phyloP scores from a whole-genome alignment of 2,888 invertebrate species.

The Drosophila mettleri region DNA sequence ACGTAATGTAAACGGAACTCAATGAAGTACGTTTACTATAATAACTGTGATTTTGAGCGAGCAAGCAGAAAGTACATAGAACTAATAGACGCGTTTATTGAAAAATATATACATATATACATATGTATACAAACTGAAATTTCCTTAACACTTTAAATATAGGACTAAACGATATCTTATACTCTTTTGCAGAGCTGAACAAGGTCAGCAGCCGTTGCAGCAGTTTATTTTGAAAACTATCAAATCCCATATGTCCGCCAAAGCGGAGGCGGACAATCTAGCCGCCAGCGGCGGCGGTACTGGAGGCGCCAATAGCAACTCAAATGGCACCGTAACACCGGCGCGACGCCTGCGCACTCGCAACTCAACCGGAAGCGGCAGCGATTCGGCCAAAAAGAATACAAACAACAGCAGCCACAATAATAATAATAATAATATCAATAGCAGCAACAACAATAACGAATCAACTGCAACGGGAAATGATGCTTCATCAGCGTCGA shows the following conservation, averaged over 20 bases:
- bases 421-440: slow-evolving; percentile 36
- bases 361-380: slow-evolving; percentile 84
- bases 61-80: slow-evolving; percentile 20
- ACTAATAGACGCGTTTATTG: slow-evolving; percentile 27
- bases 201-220: slow-evolving; percentile 51
- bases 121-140: not conserved
- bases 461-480: slow-evolving; percentile 66
- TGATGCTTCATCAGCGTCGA: slow-evolving; percentile 45
- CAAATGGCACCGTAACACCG: slow-evolving; percentile 78
- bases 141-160: slow-evolving; percentile 6
- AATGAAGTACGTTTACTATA: slow-evolving; percentile 32
- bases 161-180: slow-evolving; percentile 22
- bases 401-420: slow-evolving; percentile 24
- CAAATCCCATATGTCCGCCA: slow-evolving; percentile 63
- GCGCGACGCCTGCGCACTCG: slow-evolving; percentile 82
- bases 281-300: slow-evolving; percentile 47
- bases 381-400: slow-evolving; percentile 80
- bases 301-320: slow-evolving; percentile 33
- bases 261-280: slow-evolving; percentile 66
- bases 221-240: slow-evolving; percentile 26
- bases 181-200: slow-evolving; percentile 56
- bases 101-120: slow-evolving; percentile 8
- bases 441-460: slow-evolving; percentile 35
- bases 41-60: slow-evolving; percentile 35
- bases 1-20: slow-evolving; percentile 14